Percentiles rank a stretch among this genome's conserved stretches.
Conservation (phyloP, 2,888 invertebrate species). For the Hydriomena furcata region DNA sequence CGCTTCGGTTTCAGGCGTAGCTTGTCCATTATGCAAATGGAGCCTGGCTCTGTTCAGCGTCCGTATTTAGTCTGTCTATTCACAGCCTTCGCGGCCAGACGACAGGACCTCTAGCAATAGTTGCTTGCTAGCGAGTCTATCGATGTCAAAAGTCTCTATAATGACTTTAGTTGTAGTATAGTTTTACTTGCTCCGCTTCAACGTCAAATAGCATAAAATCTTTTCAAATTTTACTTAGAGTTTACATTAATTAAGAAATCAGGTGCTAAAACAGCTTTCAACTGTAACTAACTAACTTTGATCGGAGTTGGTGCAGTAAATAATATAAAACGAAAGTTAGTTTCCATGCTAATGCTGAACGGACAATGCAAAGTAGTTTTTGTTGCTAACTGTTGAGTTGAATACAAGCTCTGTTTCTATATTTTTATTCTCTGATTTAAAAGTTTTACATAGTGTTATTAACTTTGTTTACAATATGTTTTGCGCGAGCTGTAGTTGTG, state of each 20-base stretch:
- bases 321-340: conserved; percentile 41
- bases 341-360: conserved; percentile 40
- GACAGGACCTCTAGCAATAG: too few relatives aligned
- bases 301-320: conserved; percentile 45
- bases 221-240: neutral
- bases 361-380: conserved; percentile 27
- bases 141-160: too few relatives aligned
- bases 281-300: conserved; percentile 53
- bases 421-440: conserved; percentile 8
- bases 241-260: neutral
- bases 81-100: conserved; percentile 48
- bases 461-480: too few relatives aligned
- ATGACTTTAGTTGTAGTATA: too few relatives aligned
- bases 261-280: conserved; percentile 37
- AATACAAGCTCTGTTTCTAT: conserved; percentile 12
- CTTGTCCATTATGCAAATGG: conserved; percentile 75
- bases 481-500: too few relatives aligned
- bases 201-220: too few relatives aligned
- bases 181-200: too few relatives aligned
- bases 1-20: conserved; percentile 52
- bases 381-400: conserved; percentile 23
- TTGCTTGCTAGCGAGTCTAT: neutral
- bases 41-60: conserved; percentile 50
- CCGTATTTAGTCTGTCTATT: conserved; percentile 73
- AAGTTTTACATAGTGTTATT: too few relatives aligned